These are phyloP conservation scores for Hydrolagus affinis DNA, from an alignment of 2,113 vertebrate species.

Conservation along the genomic window DNA sequence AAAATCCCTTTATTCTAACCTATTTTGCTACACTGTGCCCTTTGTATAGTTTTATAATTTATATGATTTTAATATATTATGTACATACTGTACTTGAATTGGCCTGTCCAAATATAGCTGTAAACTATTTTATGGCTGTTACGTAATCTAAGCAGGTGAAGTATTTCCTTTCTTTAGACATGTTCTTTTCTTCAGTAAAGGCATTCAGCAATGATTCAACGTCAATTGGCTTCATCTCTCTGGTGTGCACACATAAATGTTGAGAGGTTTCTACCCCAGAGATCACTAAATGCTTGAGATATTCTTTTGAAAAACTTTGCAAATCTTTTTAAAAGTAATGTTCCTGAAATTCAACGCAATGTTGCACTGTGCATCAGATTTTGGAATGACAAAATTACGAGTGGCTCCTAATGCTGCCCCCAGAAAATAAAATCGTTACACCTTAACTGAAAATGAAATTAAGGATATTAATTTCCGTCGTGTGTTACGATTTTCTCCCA, in stretches of 20 bases:
- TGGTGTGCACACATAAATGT: constrained; percentile 6
- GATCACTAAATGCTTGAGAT: not conserved
- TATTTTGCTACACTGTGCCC: constrained; percentile 62
- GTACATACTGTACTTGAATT: constrained; percentile 49
- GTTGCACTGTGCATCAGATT: constrained; percentile 16
- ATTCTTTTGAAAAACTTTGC: constrained; percentile 1
- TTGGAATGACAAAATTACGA: constrained; percentile 1
- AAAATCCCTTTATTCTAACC: constrained; percentile 38
- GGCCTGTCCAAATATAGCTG: constrained; percentile 53
- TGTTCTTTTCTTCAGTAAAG: constrained; percentile 7
- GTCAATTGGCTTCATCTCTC: constrained; percentile 12
- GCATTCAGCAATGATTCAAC: not conserved
- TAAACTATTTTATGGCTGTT: constrained; percentile 50
- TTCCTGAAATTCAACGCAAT: constrained; percentile 25
- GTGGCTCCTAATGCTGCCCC: not conserved
- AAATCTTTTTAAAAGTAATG: not conserved
- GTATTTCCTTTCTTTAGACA: constrained; percentile 17
- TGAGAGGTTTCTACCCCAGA: constrained; percentile 14
- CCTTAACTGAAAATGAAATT: constrained; percentile 16
- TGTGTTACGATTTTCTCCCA: not conserved
- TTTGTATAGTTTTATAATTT: constrained; percentile 76
- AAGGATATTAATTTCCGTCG: not conserved
- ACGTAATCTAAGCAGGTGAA: constrained; percentile 21
- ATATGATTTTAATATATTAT: constrained; percentile 81
- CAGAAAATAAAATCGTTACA: not conserved